Evolutionary conservation across 2,113 vertebrate genomes (phyloP).

Genomic region (Ranitomeya variabilis): DNA sequence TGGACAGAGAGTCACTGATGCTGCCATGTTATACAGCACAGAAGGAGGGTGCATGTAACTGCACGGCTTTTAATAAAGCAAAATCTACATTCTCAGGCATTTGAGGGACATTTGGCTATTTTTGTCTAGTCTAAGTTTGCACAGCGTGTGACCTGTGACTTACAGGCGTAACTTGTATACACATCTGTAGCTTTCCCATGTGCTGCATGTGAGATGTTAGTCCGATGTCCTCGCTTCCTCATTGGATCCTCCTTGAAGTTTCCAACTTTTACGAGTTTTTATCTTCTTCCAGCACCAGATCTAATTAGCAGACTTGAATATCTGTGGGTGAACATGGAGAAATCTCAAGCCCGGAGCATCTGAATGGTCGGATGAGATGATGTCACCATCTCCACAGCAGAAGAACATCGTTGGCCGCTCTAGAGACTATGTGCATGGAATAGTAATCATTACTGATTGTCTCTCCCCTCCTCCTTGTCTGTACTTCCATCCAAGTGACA

Average conservation of each 20-base stretch:
- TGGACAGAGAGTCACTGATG: background rate
- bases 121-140: background rate
- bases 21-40: background rate
- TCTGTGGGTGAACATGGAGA: background rate
- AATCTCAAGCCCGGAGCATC: background rate
- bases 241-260: background rate
- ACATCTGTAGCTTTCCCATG: slow-evolving; percentile 15
- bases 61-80: background rate
- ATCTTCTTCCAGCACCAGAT: background rate
- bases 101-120: background rate
- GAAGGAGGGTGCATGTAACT: background rate
- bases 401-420: background rate
- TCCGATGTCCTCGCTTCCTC: background rate
- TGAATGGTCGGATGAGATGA: background rate
- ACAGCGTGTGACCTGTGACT: background rate
- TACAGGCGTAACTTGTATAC: background rate
- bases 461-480: background rate
- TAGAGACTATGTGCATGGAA: background rate
- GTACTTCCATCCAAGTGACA: slow-evolving; percentile 20
- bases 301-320: too few species aligned
- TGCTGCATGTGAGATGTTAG: background rate
- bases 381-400: background rate
- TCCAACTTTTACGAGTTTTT: background rate
- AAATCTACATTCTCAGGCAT: background rate
- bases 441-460: background rate